Evolutionary conservation across 2,888 invertebrate genomes (phyloP), one percentile per base, ranked within the genome.

Genomic region (Odontocerum albicorne): DNA sequence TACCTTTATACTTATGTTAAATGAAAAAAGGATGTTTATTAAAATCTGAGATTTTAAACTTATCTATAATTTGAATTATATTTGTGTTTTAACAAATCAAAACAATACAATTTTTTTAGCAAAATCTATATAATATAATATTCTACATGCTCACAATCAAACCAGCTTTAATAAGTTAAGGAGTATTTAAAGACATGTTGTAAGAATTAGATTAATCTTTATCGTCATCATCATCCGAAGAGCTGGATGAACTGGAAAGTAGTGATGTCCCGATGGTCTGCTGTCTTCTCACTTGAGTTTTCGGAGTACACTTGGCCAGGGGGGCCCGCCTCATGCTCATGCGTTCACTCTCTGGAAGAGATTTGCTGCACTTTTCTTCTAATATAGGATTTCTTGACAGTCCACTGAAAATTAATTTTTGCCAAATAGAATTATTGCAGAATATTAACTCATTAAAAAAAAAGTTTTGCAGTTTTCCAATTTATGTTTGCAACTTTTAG

Each of bases 321-420:
- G 82, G 79, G 56, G 70, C 70, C 12, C 81, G 74, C 3, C 81
- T 72, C 1, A 78, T 67, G 32, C 75, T 73, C 72, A 77, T 72
- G 35, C 75, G 66, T 60, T 75, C 84, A 63, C 82, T 82, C 63
- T 83, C 83, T 43, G 84, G 84, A 62, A 83, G 68, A 39, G 81
- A 83, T 70, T 82, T 81, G 68, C 81, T 74, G 65, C 77, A 79
- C 67, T 83, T 83, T 67, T 88, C 88, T 73, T 88, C 88, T 50
- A 87, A 87, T 65, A 88, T 88, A 59, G 82, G 84, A 69, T 86
- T 85, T 63, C 86, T 77, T 33, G 81, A 80, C 62, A 83, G 65
- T n/a, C 81, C 81, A 53, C 83, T 83, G 55, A 8, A 32, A 49
- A 50, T 31, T n/a, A n/a, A n/a, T n/a, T n/a, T n/a, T n/a, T n/a